phyloP scores from a whole-genome alignment of 2,888 invertebrate species.

The Dasysyrphus tricinctus region DNA sequence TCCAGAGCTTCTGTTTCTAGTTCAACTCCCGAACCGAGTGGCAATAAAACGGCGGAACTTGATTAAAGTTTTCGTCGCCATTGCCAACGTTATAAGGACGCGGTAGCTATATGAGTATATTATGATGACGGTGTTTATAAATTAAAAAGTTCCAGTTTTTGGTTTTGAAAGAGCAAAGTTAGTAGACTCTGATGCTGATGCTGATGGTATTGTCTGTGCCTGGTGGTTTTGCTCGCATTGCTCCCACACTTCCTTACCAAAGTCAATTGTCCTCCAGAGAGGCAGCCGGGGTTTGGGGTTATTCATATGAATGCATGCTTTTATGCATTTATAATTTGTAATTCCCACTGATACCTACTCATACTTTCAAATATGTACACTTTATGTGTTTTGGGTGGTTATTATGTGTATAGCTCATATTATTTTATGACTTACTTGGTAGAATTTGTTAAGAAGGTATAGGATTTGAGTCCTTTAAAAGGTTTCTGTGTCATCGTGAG shows the following conservation, averaged over 20 bases:
- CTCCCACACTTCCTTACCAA: constrained; percentile 8
- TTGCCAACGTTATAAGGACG: neutral
- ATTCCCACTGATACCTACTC: constrained; percentile 75
- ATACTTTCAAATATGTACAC: constrained; percentile 3
- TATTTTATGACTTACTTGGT: constrained; percentile 22
- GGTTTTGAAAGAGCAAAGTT: constrained; percentile 54
- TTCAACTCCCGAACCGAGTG: constrained; percentile 40
- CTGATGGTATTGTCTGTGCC: constrained; percentile 48
- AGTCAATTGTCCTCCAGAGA: constrained; percentile 59
- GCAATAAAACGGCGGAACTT: constrained; percentile 72
- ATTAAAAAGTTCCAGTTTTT: constrained; percentile 70
- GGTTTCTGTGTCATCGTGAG: neutral
- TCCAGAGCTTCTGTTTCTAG: constrained; percentile 38
- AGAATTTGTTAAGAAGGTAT: neutral
- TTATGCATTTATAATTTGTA: constrained; percentile 81
- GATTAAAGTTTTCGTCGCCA: constrained; percentile 71
- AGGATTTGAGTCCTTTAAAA: neutral
- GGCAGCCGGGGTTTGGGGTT: constrained; percentile 40
- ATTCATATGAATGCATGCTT: constrained; percentile 75
- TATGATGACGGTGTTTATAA: constrained; percentile 67
- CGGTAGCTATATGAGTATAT: neutral
- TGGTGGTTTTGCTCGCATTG: neutral
- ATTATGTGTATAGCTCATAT: constrained; percentile 3
- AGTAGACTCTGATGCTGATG: constrained; percentile 41
- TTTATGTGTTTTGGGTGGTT: constrained; percentile 24